Evolutionary conservation across 2,113 vertebrate genomes (phyloP).

Genomic region (Brachypteracias leptosomus): DNA sequence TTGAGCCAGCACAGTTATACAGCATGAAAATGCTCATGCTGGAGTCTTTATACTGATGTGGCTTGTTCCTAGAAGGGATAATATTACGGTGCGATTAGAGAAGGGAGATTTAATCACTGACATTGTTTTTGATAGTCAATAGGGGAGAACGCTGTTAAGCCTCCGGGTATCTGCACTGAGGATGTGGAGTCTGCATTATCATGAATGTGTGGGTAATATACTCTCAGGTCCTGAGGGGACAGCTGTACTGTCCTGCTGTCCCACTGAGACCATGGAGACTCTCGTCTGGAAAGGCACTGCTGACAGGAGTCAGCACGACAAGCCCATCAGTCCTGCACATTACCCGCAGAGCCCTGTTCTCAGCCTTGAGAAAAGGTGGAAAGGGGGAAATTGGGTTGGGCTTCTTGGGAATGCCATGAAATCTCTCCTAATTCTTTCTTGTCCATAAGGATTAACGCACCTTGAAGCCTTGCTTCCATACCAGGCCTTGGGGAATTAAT

Average conservation of each 20-base stretch:
- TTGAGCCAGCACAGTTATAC: background rate
- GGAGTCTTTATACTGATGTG: background rate
- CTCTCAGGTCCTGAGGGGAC: background rate
- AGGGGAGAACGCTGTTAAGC: background rate
- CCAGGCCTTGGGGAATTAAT: background rate
- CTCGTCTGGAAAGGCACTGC: background rate
- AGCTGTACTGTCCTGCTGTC: background rate
- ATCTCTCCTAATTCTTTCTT: background rate
- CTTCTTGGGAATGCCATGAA: background rate
- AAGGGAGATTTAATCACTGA: conserved; percentile 37
- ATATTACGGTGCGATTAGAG: background rate
- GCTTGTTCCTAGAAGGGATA: conserved; percentile 16
- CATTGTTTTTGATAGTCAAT: conserved; percentile 27
- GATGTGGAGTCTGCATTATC: background rate
- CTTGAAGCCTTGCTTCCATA: background rate
- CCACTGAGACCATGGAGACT: background rate
- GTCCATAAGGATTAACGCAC: background rate
- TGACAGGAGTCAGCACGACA: background rate
- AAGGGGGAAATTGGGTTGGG: rapidly evolving
- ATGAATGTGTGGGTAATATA: background rate
- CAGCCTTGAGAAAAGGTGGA: background rate
- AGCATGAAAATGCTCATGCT: background rate
- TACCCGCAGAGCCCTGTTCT: background rate
- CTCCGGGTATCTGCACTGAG: background rate
- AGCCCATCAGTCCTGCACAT: background rate